Conservation (phyloP, 2,888 invertebrate genomes). For the Allolobophora icterica region DNA sequence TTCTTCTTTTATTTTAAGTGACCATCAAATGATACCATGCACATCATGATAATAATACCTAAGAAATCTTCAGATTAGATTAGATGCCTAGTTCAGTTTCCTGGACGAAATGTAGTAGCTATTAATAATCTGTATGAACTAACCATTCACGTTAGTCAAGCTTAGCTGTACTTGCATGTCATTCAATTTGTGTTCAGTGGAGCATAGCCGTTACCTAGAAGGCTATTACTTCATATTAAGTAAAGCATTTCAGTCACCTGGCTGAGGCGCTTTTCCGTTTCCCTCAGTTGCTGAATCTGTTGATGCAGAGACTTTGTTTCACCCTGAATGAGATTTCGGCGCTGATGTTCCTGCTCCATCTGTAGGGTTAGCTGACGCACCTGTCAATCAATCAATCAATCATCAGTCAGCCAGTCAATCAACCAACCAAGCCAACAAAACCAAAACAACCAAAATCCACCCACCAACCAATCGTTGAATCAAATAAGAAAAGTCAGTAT, state of each 20-base stretch:
- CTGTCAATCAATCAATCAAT: neutral
- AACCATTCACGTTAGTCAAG: neutral
- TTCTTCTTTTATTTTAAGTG: neutral
- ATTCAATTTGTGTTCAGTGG: neutral
- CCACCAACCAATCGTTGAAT: neutral
- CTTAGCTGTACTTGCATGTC: neutral
- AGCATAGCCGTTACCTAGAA: neutral
- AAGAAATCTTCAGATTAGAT: neutral
- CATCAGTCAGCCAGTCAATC: neutral
- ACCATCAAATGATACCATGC: neutral
- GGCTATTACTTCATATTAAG: neutral
- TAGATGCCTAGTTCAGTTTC: neutral
- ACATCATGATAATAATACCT: neutral
- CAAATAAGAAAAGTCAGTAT: no score
- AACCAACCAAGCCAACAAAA: neutral
- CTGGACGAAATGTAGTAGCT: neutral
- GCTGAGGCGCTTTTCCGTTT: slow-evolving; percentile 75
- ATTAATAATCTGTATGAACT: neutral
- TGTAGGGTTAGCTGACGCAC: slow-evolving; percentile 75
- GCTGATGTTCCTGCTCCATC: slow-evolving; percentile 88
- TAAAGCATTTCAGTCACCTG: slow-evolving; percentile 47
- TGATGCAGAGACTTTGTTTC: slow-evolving; percentile 78
- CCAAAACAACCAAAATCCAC: neutral
- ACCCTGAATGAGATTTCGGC: slow-evolving; percentile 79
- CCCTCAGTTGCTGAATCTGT: slow-evolving; percentile 76